Evolutionary conservation across 2,888 invertebrate genomes (phyloP).

Genomic region (Oxycera nigricornis): DNA sequence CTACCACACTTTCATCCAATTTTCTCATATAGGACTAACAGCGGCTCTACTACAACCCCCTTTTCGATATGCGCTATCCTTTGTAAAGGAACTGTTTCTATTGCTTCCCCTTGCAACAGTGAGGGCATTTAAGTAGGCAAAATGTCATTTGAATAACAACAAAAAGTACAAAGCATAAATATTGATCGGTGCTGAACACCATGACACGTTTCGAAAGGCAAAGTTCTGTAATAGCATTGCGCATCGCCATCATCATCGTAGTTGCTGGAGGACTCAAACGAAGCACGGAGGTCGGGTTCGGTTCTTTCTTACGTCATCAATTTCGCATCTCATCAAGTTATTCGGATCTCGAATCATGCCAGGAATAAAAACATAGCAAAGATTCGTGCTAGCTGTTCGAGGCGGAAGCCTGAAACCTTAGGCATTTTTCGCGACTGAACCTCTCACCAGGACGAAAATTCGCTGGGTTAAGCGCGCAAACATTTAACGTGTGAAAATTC

Average conservation of each 20-base stretch:
- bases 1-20: conserved; percentile 42
- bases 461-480: neutral
- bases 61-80: conserved; percentile 1
- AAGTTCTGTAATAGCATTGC: conserved; percentile 38
- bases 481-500: neutral
- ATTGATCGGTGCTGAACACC: conserved; percentile 42
- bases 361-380: conserved; percentile 12
- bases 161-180: conserved; percentile 31
- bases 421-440: neutral
- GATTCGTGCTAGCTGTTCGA: neutral
- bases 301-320: conserved; percentile 50
- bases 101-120: conserved; percentile 35
- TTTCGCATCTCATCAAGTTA: conserved; percentile 19
- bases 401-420: neutral
- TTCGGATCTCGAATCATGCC: conserved; percentile 7
- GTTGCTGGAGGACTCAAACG: conserved; percentile 1
- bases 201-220: neutral
- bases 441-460: neutral
- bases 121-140: conserved; percentile 44
- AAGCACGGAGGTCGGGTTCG: neutral
- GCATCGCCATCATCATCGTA: conserved; percentile 34
- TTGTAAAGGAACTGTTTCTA: neutral
- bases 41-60: conserved; percentile 26
- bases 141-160: conserved; percentile 27
- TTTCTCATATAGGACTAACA: neutral